Evolutionary conservation across 2,113 vertebrate species (phyloP).

Genomic region (Ranitomeya imitator): DNA sequence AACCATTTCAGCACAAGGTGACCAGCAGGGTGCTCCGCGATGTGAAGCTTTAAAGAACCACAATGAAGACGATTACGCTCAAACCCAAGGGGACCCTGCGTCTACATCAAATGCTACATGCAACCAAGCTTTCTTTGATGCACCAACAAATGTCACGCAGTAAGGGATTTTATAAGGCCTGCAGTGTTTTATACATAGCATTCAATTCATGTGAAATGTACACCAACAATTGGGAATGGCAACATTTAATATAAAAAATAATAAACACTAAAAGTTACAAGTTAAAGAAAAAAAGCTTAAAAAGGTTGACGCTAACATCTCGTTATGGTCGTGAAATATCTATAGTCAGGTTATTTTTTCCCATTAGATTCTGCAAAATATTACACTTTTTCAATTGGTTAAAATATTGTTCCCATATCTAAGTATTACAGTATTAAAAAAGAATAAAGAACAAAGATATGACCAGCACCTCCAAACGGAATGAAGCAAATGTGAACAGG

Average conservation of each 20-base stretch:
- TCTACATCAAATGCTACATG: conserved; percentile 9
- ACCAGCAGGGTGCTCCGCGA: conserved; percentile 92
- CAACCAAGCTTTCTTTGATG: not conserved
- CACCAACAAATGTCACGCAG: not conserved
- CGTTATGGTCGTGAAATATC: no score
- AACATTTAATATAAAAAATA: not conserved
- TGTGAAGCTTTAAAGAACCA: conserved; percentile 79
- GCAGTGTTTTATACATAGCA: not conserved
- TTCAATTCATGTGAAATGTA: not conserved
- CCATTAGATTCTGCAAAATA: no score
- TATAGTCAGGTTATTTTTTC: no score
- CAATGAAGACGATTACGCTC: conserved; percentile 2
- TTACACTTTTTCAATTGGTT: no score
- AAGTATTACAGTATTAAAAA: no score
- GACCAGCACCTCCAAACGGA: no score
- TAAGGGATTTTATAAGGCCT: not conserved
- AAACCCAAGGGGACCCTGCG: not conserved
- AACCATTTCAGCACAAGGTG: conserved; percentile 96
- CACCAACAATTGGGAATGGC: not conserved
- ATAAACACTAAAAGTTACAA: not conserved
- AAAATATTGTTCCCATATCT: no score
- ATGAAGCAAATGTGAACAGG: no score
- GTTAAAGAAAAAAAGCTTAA: no score
- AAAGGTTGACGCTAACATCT: no score
- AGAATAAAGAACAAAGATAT: no score